Conservation (phyloP, 1,140 invertebrate species). For the Nomia melanderi region DNA sequence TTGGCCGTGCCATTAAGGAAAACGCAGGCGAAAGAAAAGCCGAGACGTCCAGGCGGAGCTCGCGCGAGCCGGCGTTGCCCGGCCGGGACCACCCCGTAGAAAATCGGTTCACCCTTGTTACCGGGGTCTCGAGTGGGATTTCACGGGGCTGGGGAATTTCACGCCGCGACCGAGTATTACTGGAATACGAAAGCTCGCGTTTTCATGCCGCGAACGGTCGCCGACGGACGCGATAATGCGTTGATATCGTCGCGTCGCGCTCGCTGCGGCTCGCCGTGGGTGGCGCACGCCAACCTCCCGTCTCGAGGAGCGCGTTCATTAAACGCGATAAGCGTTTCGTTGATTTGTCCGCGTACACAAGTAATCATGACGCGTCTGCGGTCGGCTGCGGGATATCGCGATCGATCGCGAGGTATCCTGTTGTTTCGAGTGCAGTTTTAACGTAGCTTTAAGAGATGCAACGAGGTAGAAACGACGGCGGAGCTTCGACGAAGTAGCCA, state of each 20-base stretch:
- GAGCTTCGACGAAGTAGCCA: too few species aligned
- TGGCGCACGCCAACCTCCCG: background rate
- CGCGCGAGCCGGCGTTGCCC: background rate
- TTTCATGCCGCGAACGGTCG: background rate
- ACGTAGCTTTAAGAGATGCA: too few species aligned
- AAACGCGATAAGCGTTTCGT: constrained; percentile 16
- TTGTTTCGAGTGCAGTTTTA: too few species aligned
- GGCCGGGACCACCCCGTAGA: background rate
- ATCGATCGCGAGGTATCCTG: too few species aligned
- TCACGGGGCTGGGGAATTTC: background rate
- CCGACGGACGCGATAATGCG: background rate
- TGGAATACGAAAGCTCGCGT: background rate
- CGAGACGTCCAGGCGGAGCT: background rate
- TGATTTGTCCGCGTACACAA: background rate
- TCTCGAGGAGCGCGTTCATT: background rate
- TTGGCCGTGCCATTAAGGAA: constrained; percentile 21
- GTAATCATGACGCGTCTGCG: constrained; percentile 10
- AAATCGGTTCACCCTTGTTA: background rate
- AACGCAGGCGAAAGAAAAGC: background rate
- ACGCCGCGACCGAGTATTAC: background rate
- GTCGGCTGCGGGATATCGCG: background rate
- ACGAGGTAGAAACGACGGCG: too few species aligned
- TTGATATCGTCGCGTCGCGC: background rate
- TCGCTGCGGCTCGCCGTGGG: background rate
- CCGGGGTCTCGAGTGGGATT: too few species aligned